phyloP scores from a whole-genome alignment of 2,113 vertebrate genomes.

The Phrynosoma blainvillii region DNA sequence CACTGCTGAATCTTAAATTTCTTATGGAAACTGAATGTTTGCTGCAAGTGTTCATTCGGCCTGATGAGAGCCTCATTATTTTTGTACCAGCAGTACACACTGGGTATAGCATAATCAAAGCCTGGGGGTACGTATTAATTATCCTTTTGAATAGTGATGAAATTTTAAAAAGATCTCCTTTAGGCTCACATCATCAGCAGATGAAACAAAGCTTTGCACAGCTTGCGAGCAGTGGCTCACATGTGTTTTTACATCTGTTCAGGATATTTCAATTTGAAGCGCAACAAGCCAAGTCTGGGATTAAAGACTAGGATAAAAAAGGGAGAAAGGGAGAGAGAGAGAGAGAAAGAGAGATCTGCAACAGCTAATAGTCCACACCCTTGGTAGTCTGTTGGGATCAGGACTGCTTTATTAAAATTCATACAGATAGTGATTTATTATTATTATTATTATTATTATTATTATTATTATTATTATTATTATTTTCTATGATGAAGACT shows the following conservation, averaged over 20 bases:
- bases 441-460: background rate
- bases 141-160: slow-evolving; percentile 99
- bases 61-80: slow-evolving; percentile 98
- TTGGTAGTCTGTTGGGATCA: background rate
- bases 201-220: slow-evolving; percentile 96
- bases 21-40: slow-evolving; percentile 91
- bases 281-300: slow-evolving; percentile 89
- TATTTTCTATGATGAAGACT: background rate
- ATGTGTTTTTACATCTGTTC: slow-evolving; percentile 99
- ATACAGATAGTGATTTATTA: background rate
- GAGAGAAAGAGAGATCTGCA: slow-evolving; percentile 47
- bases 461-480: background rate
- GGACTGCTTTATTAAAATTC: background rate
- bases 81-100: slow-evolving; percentile 88
- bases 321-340: slow-evolving; percentile 39
- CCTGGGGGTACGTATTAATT: slow-evolving; percentile 99
- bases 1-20: slow-evolving; percentile 87
- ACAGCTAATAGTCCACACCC: slow-evolving; percentile 65
- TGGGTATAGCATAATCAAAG: slow-evolving; percentile 97
- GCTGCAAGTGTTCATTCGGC: slow-evolving; percentile 85
- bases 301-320: slow-evolving; percentile 86
- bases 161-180: slow-evolving; percentile 99
- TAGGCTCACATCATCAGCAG: slow-evolving; percentile 94
- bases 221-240: slow-evolving; percentile 89
- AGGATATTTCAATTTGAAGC: slow-evolving; percentile 98